Evolutionary conservation across 1,140 invertebrate species (phyloP).

Genomic region (Homarus americanus): DNA sequence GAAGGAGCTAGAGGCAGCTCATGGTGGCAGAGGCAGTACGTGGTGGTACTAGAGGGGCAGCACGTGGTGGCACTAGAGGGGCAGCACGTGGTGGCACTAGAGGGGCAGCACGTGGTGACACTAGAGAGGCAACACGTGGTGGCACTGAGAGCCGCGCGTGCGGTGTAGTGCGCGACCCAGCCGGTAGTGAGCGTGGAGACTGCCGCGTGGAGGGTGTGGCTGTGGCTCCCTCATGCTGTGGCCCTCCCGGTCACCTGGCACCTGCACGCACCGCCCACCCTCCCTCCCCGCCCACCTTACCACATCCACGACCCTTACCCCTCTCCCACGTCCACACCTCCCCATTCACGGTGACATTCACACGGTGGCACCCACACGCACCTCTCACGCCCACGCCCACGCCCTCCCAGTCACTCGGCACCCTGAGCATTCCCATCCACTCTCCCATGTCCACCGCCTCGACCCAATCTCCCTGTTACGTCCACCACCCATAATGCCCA

Average conservation of each 20-base stretch:
- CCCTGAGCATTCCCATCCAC: too few relatives aligned
- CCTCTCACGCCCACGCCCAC: neutral
- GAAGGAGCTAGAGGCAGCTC: too few relatives aligned
- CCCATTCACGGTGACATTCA: too few relatives aligned
- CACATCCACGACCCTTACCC: neutral
- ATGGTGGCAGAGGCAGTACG: too few relatives aligned
- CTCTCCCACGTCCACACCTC: neutral
- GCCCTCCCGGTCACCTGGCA: neutral
- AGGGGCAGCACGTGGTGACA: neutral
- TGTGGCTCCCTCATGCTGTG: neutral
- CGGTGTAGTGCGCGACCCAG: neutral
- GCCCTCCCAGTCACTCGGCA: too few relatives aligned
- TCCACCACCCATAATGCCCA: too few relatives aligned
- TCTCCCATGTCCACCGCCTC: too few relatives aligned
- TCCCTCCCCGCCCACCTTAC: too few relatives aligned
- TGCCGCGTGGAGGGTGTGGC: neutral
- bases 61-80: neutral
- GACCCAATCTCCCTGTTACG: too few relatives aligned
- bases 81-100: neutral
- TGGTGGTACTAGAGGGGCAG: neutral
- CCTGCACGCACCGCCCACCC: too few relatives aligned
- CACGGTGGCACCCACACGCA: neutral
- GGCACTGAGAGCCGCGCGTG: neutral
- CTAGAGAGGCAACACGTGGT: neutral
- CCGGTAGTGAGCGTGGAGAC: constrained; percentile 7